Evolutionary conservation across 2,888 invertebrate genomes (phyloP).

Genomic region (Drosophila engyochracea): DNA sequence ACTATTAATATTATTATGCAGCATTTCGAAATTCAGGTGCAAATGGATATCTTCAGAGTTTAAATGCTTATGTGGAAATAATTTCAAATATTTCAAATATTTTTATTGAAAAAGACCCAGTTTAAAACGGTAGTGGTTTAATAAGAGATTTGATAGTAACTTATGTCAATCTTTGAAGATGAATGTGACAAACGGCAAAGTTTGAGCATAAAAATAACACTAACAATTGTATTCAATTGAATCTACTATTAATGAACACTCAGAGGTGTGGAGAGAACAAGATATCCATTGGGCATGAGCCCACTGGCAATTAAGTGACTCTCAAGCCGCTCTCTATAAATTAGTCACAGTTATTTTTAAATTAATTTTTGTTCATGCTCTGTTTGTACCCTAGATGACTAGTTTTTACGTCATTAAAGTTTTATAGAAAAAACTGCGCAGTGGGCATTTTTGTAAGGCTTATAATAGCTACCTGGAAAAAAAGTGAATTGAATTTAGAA

Average conservation of each 20-base stretch:
- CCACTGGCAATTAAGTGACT: slow-evolving; percentile 41
- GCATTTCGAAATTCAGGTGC: not conserved
- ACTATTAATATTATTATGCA: not conserved
- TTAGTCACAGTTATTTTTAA: slow-evolving; percentile 44
- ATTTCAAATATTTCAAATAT: too few relatives aligned
- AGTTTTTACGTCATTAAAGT: slow-evolving; percentile 5
- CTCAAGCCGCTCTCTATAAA: slow-evolving; percentile 32
- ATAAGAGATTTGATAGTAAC: not conserved
- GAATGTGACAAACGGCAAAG: not conserved
- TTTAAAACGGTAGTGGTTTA: too few relatives aligned
- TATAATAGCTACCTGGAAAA: not conserved
- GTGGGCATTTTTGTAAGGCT: not conserved
- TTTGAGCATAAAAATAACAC: not conserved
- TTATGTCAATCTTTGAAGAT: not conserved
- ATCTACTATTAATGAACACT: not conserved
- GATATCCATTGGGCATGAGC: not conserved
- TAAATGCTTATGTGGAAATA: not conserved
- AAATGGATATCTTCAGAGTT: not conserved
- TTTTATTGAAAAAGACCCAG: too few relatives aligned
- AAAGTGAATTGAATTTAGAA: slow-evolving; percentile 5
- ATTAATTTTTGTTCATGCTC: not conserved
- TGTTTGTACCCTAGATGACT: not conserved
- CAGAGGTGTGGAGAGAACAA: not conserved
- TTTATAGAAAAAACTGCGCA: slow-evolving; percentile 15
- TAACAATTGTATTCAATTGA: slow-evolving; percentile 9